Evolutionary conservation across 2,113 vertebrate genomes (phyloP).

Genomic region (Cepphus grylle): DNA sequence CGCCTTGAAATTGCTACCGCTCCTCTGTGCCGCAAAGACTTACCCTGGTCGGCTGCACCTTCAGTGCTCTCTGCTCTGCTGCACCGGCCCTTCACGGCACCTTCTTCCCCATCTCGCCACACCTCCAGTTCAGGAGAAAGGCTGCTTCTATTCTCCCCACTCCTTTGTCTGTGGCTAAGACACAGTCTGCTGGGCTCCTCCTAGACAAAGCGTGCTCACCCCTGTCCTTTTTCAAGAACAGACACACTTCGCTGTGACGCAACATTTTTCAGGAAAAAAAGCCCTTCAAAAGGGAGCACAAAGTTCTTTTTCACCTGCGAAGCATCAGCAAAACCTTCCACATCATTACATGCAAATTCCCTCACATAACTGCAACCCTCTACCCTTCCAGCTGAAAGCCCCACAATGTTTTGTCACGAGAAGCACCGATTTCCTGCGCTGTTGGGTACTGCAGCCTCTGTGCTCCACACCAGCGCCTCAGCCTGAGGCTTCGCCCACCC

Average conservation of each 20-base stretch:
- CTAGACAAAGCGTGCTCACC: not conserved
- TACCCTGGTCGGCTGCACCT: not conserved
- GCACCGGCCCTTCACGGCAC: rapidly evolving
- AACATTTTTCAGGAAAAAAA: not conserved
- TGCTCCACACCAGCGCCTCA: not conserved
- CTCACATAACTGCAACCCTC: not conserved
- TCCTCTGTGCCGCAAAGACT: not conserved
- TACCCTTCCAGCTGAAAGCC: not conserved
- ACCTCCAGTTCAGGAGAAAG: not conserved
- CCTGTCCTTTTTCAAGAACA: not conserved
- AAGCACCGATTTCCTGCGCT: not conserved
- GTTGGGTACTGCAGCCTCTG: not conserved
- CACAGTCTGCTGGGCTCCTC: not conserved
- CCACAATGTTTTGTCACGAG: not conserved
- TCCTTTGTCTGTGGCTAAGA: not conserved
- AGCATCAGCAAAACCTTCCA: not conserved
- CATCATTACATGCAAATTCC: not conserved
- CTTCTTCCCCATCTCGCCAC: not conserved
- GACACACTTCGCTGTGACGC: not conserved
- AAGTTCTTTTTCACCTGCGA: not conserved
- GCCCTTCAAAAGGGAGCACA: not conserved
- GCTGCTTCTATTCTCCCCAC: not conserved
- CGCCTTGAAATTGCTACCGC: not conserved
- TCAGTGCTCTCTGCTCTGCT: not conserved
- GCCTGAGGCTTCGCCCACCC: not conserved